Conservation (phyloP, 1,140 invertebrate species). For the Batillaria attramentaria region DNA sequence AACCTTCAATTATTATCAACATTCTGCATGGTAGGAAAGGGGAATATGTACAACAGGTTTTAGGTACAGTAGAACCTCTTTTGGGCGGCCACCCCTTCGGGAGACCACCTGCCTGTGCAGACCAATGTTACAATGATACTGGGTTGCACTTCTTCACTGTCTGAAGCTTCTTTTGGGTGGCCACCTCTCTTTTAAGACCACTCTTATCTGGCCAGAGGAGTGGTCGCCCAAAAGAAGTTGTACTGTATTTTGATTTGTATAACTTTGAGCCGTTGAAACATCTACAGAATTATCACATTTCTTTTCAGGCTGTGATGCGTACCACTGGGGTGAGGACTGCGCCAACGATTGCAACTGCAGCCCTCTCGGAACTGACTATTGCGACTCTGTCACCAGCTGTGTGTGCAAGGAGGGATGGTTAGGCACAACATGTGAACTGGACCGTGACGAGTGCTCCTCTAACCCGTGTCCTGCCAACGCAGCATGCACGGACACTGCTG, state of each 20-base stretch:
- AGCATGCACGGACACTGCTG: conserved; percentile 17
- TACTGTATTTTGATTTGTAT: not conserved
- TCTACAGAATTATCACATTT: not conserved
- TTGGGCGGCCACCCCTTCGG: too few species aligned
- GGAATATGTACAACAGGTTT: not conserved
- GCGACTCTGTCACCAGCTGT: conserved; percentile 37
- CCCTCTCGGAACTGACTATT: conserved; percentile 14
- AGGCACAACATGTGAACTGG: conserved; percentile 31
- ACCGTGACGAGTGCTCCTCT: not conserved
- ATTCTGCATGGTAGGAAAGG: not conserved
- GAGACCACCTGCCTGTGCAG: too few species aligned
- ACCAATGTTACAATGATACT: too few species aligned
- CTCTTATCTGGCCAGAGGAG: too few species aligned
- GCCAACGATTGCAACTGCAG: conserved; percentile 34
- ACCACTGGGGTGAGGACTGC: conserved; percentile 43
- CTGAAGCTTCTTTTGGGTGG: too few species aligned
- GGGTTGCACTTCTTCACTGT: too few species aligned
- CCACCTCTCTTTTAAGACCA: too few species aligned
- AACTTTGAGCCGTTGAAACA: not conserved
- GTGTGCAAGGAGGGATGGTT: conserved; percentile 40
- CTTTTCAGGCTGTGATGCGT: conserved; percentile 33
- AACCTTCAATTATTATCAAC: too few species aligned
- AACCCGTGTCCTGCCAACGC: not conserved
- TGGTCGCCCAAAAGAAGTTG: too few species aligned
- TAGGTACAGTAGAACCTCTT: too few species aligned